Base-by-base conservation (phyloP, 2,113 vertebrate species). In the Engraulis encrasicolus region DNA sequence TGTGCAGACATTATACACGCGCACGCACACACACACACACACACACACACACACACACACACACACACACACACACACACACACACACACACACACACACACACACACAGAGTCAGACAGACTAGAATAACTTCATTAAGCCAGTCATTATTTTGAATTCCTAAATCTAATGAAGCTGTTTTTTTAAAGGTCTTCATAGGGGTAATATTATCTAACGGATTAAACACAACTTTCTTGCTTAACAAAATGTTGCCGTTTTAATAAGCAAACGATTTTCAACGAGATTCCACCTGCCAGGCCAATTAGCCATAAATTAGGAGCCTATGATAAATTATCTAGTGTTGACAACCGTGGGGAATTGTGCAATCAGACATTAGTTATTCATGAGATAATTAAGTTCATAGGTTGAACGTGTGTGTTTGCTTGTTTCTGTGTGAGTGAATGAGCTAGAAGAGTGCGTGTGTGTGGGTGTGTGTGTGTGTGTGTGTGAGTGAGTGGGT, bases 341-440 rank as follows among this genome's bases (percentile, higher is more conserved):
- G 95, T 95, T 95, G 94, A 95, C 94, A 94, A 93, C 94, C 91
- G 88, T 87, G 90, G 92, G 94, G 92, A 94, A 91, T 80, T 85
- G 88, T 85, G 93, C 93, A 95, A 95, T 95, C 93, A 93, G 93
- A 94, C 93, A 94, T 94, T 94, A 94, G 95, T 95, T 95, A 95
- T 95, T 95, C 94, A 94, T 91, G 89, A 90, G 89, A 93, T 95
- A 95, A 95, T 95, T 94, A 95, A 95, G 93, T 94, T 95, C 92
- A 94, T 90, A 95, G 93, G 94, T 94, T n/a, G n/a, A n/a, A n/a
- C n/a, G n/a, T n/a, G n/a, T n/a, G n/a, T n/a, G n/a, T n/a, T n/a
- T n/a, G n/a, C n/a, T n/a, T n/a, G n/a, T n/a, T n/a, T n/a, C n/a
- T n/a, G n/a, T n/a, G n/a, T n/a, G n/a, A n/a, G n/a, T n/a, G n/a